Conservation (phyloP, 2,113 vertebrate genomes). For the Chaetodon trifascialis region DNA sequence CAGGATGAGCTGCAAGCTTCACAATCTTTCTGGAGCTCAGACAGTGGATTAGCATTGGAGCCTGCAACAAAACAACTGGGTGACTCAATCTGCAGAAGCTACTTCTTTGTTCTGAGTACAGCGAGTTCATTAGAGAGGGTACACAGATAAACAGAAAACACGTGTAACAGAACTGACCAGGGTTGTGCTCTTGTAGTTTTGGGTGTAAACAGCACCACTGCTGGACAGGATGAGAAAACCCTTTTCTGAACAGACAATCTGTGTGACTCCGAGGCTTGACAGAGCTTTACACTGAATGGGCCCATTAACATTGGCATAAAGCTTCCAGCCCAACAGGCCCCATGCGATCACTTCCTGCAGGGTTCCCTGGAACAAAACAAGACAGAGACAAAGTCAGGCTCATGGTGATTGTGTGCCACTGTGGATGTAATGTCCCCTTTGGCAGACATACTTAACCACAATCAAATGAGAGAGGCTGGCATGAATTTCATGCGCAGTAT, state of each 20-base stretch:
- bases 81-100: constrained; percentile 2
- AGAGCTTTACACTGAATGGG: constrained; percentile 96
- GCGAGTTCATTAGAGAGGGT: not conserved
- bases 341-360: constrained; percentile 97
- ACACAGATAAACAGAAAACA: not conserved
- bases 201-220: constrained; percentile 93
- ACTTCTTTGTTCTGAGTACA: not conserved
- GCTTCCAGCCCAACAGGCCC: constrained; percentile 97
- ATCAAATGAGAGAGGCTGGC: not conserved
- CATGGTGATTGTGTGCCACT: not conserved
- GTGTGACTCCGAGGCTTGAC: constrained; percentile 91
- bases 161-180: constrained; percentile 83
- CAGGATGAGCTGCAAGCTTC: constrained; percentile 96
- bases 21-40: constrained; percentile 94
- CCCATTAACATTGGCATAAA: constrained; percentile 93
- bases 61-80: constrained; percentile 79
- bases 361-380: constrained; percentile 85
- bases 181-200: constrained; percentile 95
- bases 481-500: not conserved
- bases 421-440: not conserved
- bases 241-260: constrained; percentile 97
- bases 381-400: not conserved
- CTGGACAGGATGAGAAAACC: constrained; percentile 93
- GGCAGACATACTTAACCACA: not conserved
- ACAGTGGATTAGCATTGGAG: constrained; percentile 92